Conservation (phyloP, 2,797 vertebrate genomes). For the Choloepus didactylus region DNA sequence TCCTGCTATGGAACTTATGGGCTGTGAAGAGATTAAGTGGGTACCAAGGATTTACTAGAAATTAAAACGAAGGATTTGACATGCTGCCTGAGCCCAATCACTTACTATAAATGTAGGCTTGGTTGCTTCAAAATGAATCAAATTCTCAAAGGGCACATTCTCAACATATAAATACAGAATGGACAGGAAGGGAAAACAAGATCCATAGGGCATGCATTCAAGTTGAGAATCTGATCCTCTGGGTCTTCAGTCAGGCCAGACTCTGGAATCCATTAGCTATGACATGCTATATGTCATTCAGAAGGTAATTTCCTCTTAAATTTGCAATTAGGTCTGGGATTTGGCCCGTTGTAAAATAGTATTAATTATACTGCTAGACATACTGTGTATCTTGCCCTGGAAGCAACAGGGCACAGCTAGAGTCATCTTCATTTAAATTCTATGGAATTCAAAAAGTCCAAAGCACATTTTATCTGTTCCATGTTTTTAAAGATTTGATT, state of each 20-base stretch:
- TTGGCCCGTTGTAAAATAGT: conserved; percentile 43
- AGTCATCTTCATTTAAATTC: background rate
- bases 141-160: background rate
- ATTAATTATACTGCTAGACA: background rate
- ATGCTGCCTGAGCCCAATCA: background rate
- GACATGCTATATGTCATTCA: conserved; percentile 8
- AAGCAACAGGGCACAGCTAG: background rate
- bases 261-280: conserved; percentile 35
- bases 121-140: background rate
- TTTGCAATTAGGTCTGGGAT: conserved; percentile 66
- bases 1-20: conserved; percentile 17
- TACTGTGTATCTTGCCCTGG: background rate
- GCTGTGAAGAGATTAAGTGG: background rate
- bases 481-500: background rate
- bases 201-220: background rate
- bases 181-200: no score
- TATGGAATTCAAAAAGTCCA: background rate
- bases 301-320: conserved; percentile 50
- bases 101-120: background rate
- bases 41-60: background rate
- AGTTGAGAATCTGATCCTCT: background rate
- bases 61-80: background rate
- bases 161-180: background rate
- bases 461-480: no score
- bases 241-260: background rate